Conservation (phyloP, 2,888 invertebrate species). For the Antheraea assamensis region DNA sequence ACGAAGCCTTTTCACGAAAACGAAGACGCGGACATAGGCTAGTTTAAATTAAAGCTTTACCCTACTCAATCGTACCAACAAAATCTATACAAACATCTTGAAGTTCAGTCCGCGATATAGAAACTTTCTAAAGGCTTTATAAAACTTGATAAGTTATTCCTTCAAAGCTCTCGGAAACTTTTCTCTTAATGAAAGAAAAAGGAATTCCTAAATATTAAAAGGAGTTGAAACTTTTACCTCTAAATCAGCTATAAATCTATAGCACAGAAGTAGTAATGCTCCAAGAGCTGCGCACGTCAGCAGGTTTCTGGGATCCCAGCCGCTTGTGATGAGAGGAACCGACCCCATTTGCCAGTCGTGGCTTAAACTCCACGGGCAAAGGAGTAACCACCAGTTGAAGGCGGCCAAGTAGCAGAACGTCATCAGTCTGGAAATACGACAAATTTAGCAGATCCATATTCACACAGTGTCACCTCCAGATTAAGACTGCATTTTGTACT, state of each 20-base stretch:
- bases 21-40: too few relatives aligned
- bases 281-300: slow-evolving; percentile 87
- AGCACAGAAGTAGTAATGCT: slow-evolving; percentile 83
- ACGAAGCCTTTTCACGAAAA: too few relatives aligned
- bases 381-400: slow-evolving; percentile 90
- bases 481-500: neutral
- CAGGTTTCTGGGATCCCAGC: slow-evolving; percentile 87
- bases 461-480: neutral
- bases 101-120: neutral
- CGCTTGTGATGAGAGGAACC: slow-evolving; percentile 88
- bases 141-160: neutral
- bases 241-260: slow-evolving; percentile 85
- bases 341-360: slow-evolving; percentile 96
- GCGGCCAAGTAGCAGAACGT: slow-evolving; percentile 91
- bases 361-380: slow-evolving; percentile 88
- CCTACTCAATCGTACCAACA: neutral
- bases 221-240: slow-evolving; percentile 77
- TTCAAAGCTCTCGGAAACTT: slow-evolving; percentile 4
- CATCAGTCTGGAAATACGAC: slow-evolving; percentile 81
- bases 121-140: slow-evolving; percentile 26
- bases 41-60: too few relatives aligned
- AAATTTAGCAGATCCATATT: neutral
- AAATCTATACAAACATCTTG: neutral
- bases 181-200: neutral
- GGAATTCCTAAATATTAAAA: neutral